Percentiles rank a stretch among this genome's conserved stretches.
Evolutionary conservation across 2,113 vertebrate species (phyloP).

Genomic region (Engystomops pustulosus): DNA sequence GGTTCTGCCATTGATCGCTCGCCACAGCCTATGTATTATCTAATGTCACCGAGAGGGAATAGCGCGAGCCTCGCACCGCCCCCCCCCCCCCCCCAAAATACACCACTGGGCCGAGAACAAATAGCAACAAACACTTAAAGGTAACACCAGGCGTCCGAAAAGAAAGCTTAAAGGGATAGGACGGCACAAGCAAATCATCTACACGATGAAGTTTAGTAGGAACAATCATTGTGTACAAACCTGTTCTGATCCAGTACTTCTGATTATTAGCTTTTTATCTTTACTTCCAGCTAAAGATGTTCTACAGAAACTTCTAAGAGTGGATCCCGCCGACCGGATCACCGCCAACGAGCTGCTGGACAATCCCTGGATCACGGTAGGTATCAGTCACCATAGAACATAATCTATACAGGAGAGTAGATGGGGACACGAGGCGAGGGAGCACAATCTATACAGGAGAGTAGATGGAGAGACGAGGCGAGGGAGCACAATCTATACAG

Average conservation of each 20-base stretch:
- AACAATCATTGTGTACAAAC: no score
- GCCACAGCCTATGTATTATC: background rate
- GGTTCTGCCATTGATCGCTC: conserved; percentile 30
- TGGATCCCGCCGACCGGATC: conserved; percentile 80
- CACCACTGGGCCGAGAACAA: no score
- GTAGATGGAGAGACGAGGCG: no score
- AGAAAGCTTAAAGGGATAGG: background rate
- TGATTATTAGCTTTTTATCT: background rate
- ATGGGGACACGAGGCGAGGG: no score
- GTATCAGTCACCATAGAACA: conserved; percentile 38
- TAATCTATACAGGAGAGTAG: no score
- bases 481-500: no score
- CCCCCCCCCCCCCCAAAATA: background rate
- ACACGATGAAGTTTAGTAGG: no score
- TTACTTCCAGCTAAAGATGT: conserved; percentile 76
- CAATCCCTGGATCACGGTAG: conserved; percentile 79
- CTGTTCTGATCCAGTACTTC: no score
- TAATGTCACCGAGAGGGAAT: background rate
- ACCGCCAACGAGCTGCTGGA: conserved; percentile 78
- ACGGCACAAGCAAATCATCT: no score
- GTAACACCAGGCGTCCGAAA: background rate
- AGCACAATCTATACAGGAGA: no score
- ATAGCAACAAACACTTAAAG: no score
- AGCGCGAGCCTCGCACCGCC: background rate
- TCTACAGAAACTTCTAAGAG: conserved; percentile 77